phyloP scores from a whole-genome alignment of 2,888 invertebrate genomes.

The Eristalis intricaria region DNA sequence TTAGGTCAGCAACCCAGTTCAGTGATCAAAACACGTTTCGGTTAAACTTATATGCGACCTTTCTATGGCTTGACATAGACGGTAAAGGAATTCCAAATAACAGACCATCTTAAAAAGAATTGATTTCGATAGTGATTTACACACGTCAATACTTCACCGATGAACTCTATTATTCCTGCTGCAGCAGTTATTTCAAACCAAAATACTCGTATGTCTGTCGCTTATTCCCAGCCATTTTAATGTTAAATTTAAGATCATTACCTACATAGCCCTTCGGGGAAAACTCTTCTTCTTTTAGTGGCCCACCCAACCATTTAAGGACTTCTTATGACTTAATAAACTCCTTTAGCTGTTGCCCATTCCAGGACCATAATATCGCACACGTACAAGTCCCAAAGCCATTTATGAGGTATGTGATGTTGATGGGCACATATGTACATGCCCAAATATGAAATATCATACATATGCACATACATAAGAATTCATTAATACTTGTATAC shows the following conservation, averaged over 20 bases:
- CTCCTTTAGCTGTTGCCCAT: conserved; percentile 20
- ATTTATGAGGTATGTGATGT: conserved; percentile 36
- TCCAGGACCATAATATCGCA: conserved; percentile 8
- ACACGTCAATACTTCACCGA: not conserved
- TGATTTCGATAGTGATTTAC: too few relatives aligned
- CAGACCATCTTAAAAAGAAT: too few relatives aligned
- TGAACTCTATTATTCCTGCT: not conserved
- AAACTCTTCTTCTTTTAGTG: conserved; percentile 2
- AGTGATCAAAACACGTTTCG: too few relatives aligned
- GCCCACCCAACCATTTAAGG: not conserved
- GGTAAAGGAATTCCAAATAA: too few relatives aligned
- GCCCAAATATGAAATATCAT: not conserved
- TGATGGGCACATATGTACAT: not conserved
- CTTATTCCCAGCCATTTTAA: conserved; percentile 22
- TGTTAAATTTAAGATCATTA: conserved; percentile 34
- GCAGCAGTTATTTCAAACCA: not conserved
- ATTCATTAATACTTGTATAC: not conserved
- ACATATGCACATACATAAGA: conserved; percentile 7
- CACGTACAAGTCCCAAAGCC: conserved; percentile 50
- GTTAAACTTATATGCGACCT: too few relatives aligned
- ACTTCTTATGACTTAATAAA: conserved; percentile 61
- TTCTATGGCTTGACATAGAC: too few relatives aligned
- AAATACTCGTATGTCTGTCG: not conserved
- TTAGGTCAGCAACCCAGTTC: too few relatives aligned
- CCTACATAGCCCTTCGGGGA: conserved; percentile 6